Evolutionary conservation across 2,888 invertebrate species (phyloP).

Genomic region (Nemapogon koenigi): DNA sequence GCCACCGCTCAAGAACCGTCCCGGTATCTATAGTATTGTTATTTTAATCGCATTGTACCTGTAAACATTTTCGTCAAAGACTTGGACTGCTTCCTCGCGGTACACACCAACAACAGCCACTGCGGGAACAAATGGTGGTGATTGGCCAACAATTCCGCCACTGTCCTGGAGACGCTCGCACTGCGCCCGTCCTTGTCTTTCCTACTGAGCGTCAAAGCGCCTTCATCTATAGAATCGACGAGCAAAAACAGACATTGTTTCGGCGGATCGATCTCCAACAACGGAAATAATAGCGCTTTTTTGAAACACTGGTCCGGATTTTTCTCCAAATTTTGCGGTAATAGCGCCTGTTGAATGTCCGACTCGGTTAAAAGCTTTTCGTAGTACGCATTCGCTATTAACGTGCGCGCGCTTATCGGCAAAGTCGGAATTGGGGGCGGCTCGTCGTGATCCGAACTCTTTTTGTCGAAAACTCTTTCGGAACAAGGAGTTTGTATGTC

Average conservation of each 20-base stretch:
- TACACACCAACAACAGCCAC: constrained; percentile 91
- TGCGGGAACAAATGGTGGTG: constrained; percentile 92
- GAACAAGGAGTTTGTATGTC: constrained; percentile 24
- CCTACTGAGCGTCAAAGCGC: constrained; percentile 15
- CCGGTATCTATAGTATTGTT: too few species aligned
- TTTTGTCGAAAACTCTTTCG: constrained; percentile 22
- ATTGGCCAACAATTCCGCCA: constrained; percentile 84
- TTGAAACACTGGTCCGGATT: constrained; percentile 93
- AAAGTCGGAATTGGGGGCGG: constrained; percentile 58
- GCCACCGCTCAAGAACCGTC: too few species aligned
- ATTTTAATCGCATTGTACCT: constrained; percentile 30
- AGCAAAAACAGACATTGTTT: constrained; percentile 84
- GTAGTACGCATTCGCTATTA: constrained; percentile 78
- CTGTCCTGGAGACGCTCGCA: constrained; percentile 61
- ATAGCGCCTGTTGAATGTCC: constrained; percentile 81
- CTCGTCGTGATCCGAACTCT: constrained; percentile 23
- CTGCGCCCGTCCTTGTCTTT: constrained; percentile 16
- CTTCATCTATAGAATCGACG: constrained; percentile 92
- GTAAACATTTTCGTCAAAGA: constrained; percentile 83
- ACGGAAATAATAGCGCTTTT: constrained; percentile 84
- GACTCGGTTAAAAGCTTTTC: constrained; percentile 77
- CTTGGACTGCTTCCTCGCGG: constrained; percentile 85
- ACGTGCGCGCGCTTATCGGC: constrained; percentile 48
- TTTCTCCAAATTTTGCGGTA: constrained; percentile 81
- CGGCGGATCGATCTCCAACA: constrained; percentile 86